Conservation (phyloP, 2,113 vertebrate genomes). For the Pleuronectes platessa region DNA sequence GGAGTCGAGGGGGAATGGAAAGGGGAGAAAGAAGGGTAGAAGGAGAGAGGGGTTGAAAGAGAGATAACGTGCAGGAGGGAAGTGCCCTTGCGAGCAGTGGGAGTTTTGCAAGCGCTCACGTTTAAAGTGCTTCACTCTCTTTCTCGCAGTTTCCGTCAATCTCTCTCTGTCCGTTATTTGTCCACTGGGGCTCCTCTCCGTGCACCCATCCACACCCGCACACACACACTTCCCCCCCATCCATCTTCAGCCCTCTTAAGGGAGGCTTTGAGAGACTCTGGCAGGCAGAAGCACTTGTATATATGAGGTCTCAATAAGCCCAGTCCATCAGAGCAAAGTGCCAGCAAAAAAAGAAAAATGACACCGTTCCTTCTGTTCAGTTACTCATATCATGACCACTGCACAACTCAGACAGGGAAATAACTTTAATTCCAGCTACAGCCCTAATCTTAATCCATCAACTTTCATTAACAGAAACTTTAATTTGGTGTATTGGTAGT, state of each 20-base stretch:
- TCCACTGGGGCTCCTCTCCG: conserved; percentile 74
- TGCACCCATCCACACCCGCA: conserved; percentile 43
- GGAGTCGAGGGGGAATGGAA: conserved; percentile 53
- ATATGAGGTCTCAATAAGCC: conserved; percentile 64
- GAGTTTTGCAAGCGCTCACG: conserved; percentile 75
- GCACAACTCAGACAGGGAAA: background rate
- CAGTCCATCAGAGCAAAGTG: conserved; percentile 55
- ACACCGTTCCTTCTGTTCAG: conserved; percentile 28
- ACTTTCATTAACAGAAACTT: no score
- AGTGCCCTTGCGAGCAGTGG: conserved; percentile 78
- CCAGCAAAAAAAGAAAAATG: conserved; percentile 46
- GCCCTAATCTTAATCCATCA: background rate
- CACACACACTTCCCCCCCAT: conserved; percentile 56
- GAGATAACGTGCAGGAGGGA: conserved; percentile 71
- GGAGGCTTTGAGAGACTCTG: conserved; percentile 70
- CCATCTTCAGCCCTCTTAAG: conserved; percentile 76
- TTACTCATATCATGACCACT: background rate
- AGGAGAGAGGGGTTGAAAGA: conserved; percentile 52
- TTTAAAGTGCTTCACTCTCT: conserved; percentile 75
- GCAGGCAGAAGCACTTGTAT: conserved; percentile 64
- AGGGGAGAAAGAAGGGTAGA: conserved; percentile 65
- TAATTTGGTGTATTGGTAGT: no score
- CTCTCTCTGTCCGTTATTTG: conserved; percentile 75
- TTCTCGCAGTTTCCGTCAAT: conserved; percentile 65
- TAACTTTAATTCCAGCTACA: background rate